Percentiles rank a stretch among this genome's conserved stretches.
These are phyloP conservation scores for Trimorus sp. DNA, from an alignment of 2,888 invertebrate genomes.

Conservation along the genomic window DNA sequence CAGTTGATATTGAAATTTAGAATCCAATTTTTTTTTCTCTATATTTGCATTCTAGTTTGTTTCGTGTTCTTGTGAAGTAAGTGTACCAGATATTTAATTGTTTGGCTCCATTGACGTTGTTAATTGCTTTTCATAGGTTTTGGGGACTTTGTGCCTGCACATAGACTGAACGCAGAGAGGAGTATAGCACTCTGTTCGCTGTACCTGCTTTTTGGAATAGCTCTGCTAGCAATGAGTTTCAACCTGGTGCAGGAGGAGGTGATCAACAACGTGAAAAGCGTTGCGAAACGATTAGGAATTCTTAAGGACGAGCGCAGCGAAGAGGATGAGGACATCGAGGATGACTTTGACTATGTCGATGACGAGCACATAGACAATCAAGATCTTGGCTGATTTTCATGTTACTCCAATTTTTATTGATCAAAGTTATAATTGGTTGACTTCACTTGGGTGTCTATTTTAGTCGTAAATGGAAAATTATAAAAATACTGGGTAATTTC, in stretches of 20 bases:
- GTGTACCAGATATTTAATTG: too few species aligned
- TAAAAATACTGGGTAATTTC: too few species aligned
- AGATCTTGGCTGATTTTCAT: slow-evolving; percentile 60
- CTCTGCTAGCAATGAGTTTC: slow-evolving; percentile 97
- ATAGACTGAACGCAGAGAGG: slow-evolving; percentile 84
- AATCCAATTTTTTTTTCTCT: too few species aligned
- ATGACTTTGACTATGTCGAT: slow-evolving; percentile 73
- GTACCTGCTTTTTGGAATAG: slow-evolving; percentile 96
- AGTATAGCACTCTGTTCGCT: slow-evolving; percentile 94
- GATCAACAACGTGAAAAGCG: slow-evolving; percentile 92
- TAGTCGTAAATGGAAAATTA: too few species aligned
- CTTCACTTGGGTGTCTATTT: too few species aligned
- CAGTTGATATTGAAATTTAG: too few species aligned
- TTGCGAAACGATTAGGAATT: slow-evolving; percentile 93
- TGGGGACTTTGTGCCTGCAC: slow-evolving; percentile 95
- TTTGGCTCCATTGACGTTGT: too few species aligned
- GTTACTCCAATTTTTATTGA: too few species aligned
- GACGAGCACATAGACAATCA: slow-evolving; percentile 70
- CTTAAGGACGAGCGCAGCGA: slow-evolving; percentile 88
- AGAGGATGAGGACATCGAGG: slow-evolving; percentile 82
- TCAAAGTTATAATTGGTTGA: too few species aligned
- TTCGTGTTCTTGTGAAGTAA: too few species aligned
- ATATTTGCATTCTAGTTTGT: too few species aligned
- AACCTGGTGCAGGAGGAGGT: slow-evolving; percentile 98
- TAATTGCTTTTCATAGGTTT: slow-evolving; percentile 83